Evolutionary conservation across 1,140 invertebrate genomes (phyloP), one percentile per base, ranked within the genome.

Genomic region (Stegodyphus mimosarum): DNA sequence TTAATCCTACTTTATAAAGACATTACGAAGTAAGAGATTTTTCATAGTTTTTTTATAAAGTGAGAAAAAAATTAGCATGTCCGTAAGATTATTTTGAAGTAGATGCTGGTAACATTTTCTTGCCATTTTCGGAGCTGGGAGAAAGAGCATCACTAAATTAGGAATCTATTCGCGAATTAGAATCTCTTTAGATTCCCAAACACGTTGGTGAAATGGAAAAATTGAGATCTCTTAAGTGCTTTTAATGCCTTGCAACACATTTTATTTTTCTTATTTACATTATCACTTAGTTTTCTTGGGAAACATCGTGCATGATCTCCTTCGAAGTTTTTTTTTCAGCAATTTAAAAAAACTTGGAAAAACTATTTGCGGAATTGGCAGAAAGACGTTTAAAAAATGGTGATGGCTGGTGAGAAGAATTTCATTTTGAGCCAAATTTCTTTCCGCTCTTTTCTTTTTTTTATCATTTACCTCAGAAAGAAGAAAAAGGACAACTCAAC

Each of bases 281-380:
- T 13, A 60, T 60, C 55, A 64, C 17, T 75, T 15, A 75, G 55
- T 75, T 13, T 64, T 75, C 18, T 60, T 9, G 15, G 33, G 17
- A 75, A 75, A 75, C 73, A 60, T 51, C 73, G 55, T 48, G n/a
- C 55, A 52, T 75, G 60, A 75, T 75, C 73, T 48, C 49, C 17
- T 75, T 75, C n/a, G 50, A n/a, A 13, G 5, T 3, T 3, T 33
- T 33, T 33, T 33, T 33, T 33, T 33, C 33, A 1, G 1, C 1
- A 33, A 33, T 33, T 33, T 33, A 33, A 33, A 33, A 33, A 33
- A 1, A 1, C 33, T 33, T 33, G 6, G 4, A 33, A 33, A 33
- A 53, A 52, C 72, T 74, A 74, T 74, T 74, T 53, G 55, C 50
- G 17, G 55, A 74, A 74, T 74, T 50, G 72, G 18, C 52, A 74